phyloP scores from a whole-genome alignment of 2,888 invertebrate genomes.

The Euphydryas editha region DNA sequence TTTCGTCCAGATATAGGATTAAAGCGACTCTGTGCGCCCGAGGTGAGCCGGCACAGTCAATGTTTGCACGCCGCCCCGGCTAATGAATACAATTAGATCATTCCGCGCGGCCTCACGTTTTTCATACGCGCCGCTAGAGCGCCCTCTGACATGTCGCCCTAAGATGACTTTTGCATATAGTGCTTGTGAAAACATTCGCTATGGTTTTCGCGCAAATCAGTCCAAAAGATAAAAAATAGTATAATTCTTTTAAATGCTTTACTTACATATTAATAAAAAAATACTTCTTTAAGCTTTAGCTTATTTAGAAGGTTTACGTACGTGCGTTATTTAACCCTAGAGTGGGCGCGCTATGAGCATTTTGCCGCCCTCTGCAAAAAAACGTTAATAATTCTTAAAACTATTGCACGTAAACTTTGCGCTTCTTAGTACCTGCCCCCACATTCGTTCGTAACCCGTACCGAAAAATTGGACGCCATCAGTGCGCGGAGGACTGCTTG shows the following conservation, averaged over 20 bases:
- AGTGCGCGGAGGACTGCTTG: too few species aligned
- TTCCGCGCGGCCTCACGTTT: conserved; percentile 82
- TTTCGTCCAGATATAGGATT: conserved; percentile 39
- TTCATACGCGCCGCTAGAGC: conserved; percentile 73
- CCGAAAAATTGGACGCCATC: too few species aligned
- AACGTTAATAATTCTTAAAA: too few species aligned
- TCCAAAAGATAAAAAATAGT: neutral
- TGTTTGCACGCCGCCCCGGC: conserved; percentile 79
- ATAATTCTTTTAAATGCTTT: neutral
- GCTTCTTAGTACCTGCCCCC: too few species aligned
- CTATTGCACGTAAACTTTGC: too few species aligned
- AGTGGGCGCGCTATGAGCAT: too few species aligned
- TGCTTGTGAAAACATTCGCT: conserved; percentile 56
- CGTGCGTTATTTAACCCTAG: too few species aligned
- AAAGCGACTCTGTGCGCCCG: conserved; percentile 46
- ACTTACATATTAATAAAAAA: neutral
- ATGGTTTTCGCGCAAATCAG: conserved; percentile 3
- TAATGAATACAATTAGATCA: conserved; percentile 84
- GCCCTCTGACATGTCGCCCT: conserved; percentile 68
- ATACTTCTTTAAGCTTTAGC: too few species aligned
- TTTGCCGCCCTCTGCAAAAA: too few species aligned
- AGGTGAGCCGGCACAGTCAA: conserved; percentile 70
- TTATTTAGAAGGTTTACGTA: too few species aligned
- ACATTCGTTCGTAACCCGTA: too few species aligned
- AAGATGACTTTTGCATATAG: conserved; percentile 61